phyloP scores from a whole-genome alignment of 2,888 invertebrate genomes.

The Trachelus tabidus region DNA sequence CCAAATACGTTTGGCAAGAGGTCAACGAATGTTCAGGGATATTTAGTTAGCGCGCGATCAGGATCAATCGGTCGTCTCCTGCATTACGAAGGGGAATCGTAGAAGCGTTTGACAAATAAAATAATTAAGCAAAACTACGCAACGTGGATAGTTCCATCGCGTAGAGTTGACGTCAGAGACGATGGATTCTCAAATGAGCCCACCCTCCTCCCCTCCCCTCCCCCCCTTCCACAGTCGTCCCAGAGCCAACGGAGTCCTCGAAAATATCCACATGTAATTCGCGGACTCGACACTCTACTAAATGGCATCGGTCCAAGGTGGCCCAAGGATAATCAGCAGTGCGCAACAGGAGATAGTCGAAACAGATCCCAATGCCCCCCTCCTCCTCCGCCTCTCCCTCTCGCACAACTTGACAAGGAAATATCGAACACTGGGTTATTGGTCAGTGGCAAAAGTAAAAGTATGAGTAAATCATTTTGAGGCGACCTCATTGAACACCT shows the following conservation, averaged over 20 bases:
- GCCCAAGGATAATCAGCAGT: neutral
- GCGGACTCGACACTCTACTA: neutral
- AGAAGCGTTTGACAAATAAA: slow-evolving; percentile 11
- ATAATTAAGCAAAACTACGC: slow-evolving; percentile 39
- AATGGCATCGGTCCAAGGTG: neutral
- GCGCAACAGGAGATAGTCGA: neutral
- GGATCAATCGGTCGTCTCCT: neutral
- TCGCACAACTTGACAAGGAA: neutral
- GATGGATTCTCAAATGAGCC: slow-evolving; percentile 24
- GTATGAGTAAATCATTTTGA: neutral
- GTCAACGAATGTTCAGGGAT: too few relatives aligned
- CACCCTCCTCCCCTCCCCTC: neutral
- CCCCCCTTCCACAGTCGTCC: neutral
- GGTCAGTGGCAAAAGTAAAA: slow-evolving; percentile 8
- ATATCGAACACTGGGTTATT: neutral
- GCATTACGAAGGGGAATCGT: neutral
- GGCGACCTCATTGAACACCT: neutral
- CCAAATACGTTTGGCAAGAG: too few relatives aligned
- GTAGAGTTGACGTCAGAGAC: slow-evolving; percentile 29
- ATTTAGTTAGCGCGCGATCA: too few relatives aligned
- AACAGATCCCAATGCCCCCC: neutral
- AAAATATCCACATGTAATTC: neutral
- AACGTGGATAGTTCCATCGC: slow-evolving; percentile 34
- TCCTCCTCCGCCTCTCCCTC: neutral
- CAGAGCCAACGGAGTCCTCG: neutral